These are phyloP conservation scores for Chymomyza fuscimana DNA, from an alignment of 2,888 invertebrate species.

Conservation along the genomic window DNA sequence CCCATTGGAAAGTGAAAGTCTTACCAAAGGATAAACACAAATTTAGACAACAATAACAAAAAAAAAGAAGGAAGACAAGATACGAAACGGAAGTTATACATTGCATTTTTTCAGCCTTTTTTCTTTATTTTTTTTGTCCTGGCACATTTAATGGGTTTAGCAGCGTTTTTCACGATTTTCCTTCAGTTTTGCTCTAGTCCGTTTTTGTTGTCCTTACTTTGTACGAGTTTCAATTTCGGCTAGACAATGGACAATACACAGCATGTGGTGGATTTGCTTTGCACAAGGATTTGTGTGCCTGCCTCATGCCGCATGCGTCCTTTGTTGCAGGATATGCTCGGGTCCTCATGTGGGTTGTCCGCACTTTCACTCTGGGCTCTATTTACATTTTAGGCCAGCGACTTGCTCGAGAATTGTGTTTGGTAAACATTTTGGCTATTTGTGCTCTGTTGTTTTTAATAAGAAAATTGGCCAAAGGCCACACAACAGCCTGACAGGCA, in stretches of 20 bases:
- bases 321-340: not conserved
- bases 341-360: constrained; percentile 43
- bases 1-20: constrained; percentile 51
- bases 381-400: constrained; percentile 60
- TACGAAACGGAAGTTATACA: constrained; percentile 14
- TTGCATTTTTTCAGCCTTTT: constrained; percentile 17
- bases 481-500: constrained; percentile 47
- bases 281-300: constrained; percentile 55
- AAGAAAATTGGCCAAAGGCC: constrained; percentile 72
- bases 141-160: constrained; percentile 65
- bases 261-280: constrained; percentile 56
- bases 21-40: constrained; percentile 29
- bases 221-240: constrained; percentile 35
- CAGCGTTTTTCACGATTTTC: constrained; percentile 28
- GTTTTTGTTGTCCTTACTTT: constrained; percentile 7
- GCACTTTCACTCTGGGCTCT: constrained; percentile 68
- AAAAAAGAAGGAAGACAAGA: not conserved
- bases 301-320: constrained; percentile 10
- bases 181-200: constrained; percentile 7
- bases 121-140: constrained; percentile 24
- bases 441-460: constrained; percentile 71
- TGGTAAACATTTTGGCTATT: constrained; percentile 62
- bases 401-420: constrained; percentile 60
- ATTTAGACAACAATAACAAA: constrained; percentile 15
- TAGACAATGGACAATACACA: constrained; percentile 44